A percentile compares a stretch with the other conserved stretches of the same genome.
phyloP scores from a whole-genome alignment of 2,888 invertebrate species.

The Tipula helvola region DNA sequence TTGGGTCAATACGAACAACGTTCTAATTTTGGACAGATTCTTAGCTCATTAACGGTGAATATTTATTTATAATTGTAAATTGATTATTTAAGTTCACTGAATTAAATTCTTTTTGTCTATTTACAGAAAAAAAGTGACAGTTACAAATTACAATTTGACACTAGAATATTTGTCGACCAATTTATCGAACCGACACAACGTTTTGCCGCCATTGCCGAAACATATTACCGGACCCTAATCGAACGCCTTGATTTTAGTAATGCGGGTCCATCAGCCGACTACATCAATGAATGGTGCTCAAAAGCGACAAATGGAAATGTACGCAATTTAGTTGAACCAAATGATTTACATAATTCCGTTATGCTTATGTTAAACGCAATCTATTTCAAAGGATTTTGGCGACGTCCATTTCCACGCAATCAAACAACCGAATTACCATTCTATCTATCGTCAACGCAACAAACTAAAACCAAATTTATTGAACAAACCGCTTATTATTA shows the following conservation, averaged over 20 bases:
- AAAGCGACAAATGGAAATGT: conserved; percentile 64
- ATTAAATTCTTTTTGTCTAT: too few species aligned
- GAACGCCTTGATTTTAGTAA: conserved; percentile 49
- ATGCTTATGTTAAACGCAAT: conserved; percentile 62
- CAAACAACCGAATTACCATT: conserved; percentile 48
- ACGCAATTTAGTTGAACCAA: conserved; percentile 47
- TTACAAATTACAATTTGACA: conserved; percentile 49
- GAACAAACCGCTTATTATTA: conserved; percentile 51
- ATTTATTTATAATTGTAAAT: neutral
- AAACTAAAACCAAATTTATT: conserved; percentile 52
- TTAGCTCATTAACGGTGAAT: conserved; percentile 20
- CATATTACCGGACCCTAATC: conserved; percentile 54
- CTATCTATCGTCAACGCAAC: conserved; percentile 38
- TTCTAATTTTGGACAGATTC: conserved; percentile 28
- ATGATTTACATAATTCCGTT: conserved; percentile 45
- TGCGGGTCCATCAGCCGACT: conserved; percentile 39
- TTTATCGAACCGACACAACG: conserved; percentile 42
- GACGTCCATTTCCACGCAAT: conserved; percentile 50
- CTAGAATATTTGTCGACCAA: conserved; percentile 48
- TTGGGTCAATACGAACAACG: conserved; percentile 19
- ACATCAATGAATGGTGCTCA: conserved; percentile 71
- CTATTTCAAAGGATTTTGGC: conserved; percentile 74
- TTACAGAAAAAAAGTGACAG: conserved; percentile 24
- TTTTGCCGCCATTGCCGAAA: conserved; percentile 47
- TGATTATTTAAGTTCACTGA: neutral